Evolutionary conservation across 2,888 invertebrate genomes (phyloP), one percentile per base, ranked within the genome.

Genomic region (Eurois occulta): DNA sequence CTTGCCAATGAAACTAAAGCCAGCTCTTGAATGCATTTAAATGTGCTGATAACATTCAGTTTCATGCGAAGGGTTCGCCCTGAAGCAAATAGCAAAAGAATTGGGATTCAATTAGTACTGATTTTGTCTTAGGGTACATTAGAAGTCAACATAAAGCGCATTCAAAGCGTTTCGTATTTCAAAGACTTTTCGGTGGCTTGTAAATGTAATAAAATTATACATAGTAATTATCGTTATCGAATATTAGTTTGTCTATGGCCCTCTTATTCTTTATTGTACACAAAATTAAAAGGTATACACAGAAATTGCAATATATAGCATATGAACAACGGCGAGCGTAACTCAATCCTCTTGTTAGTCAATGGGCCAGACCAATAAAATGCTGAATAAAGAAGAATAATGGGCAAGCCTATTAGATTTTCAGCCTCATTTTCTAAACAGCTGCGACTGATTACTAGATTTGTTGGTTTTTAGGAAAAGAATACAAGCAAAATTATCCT

Each of bases 401-500:
- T 38, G 3, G 10, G 35, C 11, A 35, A 35, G 13, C 28, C 6
- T 62, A 13, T 11, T 24, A 24, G n/a, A 38, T n/a, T 38, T 16
- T 64, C 7, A 13, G 64, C 6, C n/a, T 41, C 16, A 16, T 65
- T 65, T 3, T 65, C n/a, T 41, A n/a, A 62, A n/a, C 41, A 41
- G n/a, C 16, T 41, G n/a, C 41, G 41, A 13, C n/a, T 28, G 65
- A 41, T 65, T 38, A 69, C 21, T 28, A 41, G 2, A 55, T 55
- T 3, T 32, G n/a, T 70, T 69, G 10, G 2, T 73, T 38, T 72
- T 28, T 10, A 64, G 38, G 4, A 41, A 38, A 46, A 41, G 7
- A 48, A 38, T 35, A 72, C 64, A 48, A 65, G 80, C 21, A 80
- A 65, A 73, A 58, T 32, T n/a, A 58, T n/a, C 8, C 13, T 18